Conservation (phyloP, 2,113 vertebrate species). For the Rhinolophus ferrumequinum region DNA sequence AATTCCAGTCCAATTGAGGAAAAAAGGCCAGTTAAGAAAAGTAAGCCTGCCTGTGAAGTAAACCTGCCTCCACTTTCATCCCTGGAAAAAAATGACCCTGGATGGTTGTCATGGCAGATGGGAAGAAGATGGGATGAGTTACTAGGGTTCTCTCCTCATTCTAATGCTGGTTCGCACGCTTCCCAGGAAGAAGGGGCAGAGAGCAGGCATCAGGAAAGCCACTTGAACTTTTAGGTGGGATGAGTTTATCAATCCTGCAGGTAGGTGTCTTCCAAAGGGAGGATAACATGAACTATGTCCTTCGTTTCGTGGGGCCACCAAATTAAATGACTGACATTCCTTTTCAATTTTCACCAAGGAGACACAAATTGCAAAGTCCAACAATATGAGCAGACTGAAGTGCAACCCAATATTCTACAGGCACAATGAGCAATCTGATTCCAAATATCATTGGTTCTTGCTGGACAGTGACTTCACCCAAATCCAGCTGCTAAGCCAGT, state of each 20-base stretch:
- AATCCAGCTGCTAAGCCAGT: background rate
- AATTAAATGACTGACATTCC: background rate
- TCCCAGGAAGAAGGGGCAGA: background rate
- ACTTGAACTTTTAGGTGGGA: too few relatives aligned
- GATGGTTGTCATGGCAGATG: background rate
- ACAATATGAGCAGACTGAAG: background rate
- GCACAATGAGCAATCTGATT: background rate
- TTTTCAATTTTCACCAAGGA: background rate
- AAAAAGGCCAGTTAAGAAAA: background rate
- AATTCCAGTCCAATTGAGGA: background rate
- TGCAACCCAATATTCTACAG: background rate
- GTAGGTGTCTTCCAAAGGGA: background rate
- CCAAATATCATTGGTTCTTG: background rate
- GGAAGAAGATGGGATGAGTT: background rate
- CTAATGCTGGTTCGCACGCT: background rate
- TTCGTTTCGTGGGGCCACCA: background rate
- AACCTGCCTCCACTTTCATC: background rate
- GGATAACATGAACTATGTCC: background rate
- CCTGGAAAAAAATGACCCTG: background rate
- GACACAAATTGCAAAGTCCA: background rate
- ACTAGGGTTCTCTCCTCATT: background rate
- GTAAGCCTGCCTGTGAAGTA: background rate
- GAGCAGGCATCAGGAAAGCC: background rate
- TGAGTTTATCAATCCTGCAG: background rate
- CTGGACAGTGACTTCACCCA: background rate